Conservation (phyloP, 2,888 invertebrate species). For the Scaptomyza caliginosa region DNA sequence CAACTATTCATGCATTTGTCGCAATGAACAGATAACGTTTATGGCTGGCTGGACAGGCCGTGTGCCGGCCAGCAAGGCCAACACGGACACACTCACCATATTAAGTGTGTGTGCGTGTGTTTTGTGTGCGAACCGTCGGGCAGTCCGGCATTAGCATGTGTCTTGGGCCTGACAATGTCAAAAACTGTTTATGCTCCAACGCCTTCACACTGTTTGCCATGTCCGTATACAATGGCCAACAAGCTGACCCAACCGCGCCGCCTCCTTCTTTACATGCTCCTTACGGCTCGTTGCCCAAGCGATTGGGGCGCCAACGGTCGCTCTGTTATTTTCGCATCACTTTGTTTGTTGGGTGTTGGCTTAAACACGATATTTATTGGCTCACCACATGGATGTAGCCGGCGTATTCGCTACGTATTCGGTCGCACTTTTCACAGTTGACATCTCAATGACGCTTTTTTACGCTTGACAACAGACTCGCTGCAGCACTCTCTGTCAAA, state of each 20-base stretch:
- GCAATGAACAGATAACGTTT: conserved; percentile 72
- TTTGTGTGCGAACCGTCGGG: not conserved
- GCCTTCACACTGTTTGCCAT: conserved; percentile 70
- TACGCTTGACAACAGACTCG: conserved; percentile 48
- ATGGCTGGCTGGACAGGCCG: conserved; percentile 69
- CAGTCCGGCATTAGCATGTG: conserved; percentile 72
- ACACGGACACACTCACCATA: conserved; percentile 16
- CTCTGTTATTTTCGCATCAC: conserved; percentile 59
- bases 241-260: not conserved
- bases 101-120: conserved; percentile 14
- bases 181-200: conserved; percentile 78
- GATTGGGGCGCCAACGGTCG: conserved; percentile 34
- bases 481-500: not conserved
- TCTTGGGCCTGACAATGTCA: conserved; percentile 76
- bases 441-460: conserved; percentile 71
- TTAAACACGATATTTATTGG: conserved; percentile 79
- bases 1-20: conserved; percentile 73
- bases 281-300: conserved; percentile 5
- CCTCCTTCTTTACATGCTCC: not conserved
- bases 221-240: conserved; percentile 62
- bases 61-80: conserved; percentile 34
- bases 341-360: conserved; percentile 76
- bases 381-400: conserved; percentile 61
- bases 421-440: conserved; percentile 74
- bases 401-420: conserved; percentile 16